Base-by-base conservation (phyloP, 2,888 invertebrate species). In the Sphaerophoria rueppellii region DNA sequence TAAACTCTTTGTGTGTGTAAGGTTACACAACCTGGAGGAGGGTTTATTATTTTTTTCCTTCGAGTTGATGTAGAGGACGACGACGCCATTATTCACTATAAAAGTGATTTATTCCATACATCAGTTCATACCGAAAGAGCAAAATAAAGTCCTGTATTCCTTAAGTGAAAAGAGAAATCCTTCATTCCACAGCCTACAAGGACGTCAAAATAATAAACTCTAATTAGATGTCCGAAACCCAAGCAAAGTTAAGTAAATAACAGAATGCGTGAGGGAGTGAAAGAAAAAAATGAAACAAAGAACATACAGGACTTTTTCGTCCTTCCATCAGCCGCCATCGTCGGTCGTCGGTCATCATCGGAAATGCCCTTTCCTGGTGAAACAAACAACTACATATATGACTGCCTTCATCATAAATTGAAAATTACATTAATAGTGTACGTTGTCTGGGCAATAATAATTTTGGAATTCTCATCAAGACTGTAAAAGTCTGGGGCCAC, bases 171-270 rank as follows among this genome's bases (percentile, higher is more conserved):
- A 24, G 24, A 24, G 24, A 24, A 24, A 24, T 24, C 24, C 24
- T 24, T 24, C 24, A 24, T 24, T 43, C 0, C 16, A 4, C 24
- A 4, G 52, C 67, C 67, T 54, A 24, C 24, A 40, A 76, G 72
- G 61, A 61, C 67, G 50, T 63, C 55, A 67, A 72, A 24, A 24
- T 24, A 24, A 82, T 82, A 82, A 73, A 72, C 67, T 77, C 77
- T 77, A 73, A 82, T 82, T 77, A 73, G 73, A 24, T 24, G 73
- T 73, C 73, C 63, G 12, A 6, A 67, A 76, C 48, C 46, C 32
- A 55, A 43, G 61, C 35, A 43, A 61, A 50, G 58, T 74, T 48
- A 74, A 52, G 61, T 4, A 40, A 34, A 80, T 11, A 40, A 4
- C 12, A 48, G 52, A 6, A 6, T 14, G 16, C 7, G 6, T 16